Percentiles rank a stretch among this genome's conserved stretches.
Conservation (phyloP, 2,888 invertebrate species). For the Athrips mouffetella region DNA sequence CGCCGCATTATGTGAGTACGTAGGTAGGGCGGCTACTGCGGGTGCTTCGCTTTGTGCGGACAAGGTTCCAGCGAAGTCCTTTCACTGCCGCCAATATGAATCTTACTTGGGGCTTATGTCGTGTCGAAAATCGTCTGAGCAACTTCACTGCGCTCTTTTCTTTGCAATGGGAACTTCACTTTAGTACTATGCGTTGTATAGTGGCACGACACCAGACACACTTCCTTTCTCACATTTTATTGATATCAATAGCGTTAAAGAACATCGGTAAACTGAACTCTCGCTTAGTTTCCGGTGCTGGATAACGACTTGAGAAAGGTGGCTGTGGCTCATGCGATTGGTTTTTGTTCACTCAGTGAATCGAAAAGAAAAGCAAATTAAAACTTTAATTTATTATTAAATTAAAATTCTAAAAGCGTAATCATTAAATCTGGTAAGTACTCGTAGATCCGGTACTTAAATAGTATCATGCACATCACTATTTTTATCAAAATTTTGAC, state of each 20-base stretch:
- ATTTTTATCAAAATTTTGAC: constrained; percentile 40
- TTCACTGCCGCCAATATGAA: constrained; percentile 66
- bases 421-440: neutral
- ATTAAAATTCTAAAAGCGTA: too few relatives aligned
- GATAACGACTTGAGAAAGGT: constrained; percentile 47
- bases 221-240: constrained; percentile 78
- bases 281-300: constrained; percentile 59
- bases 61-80: constrained; percentile 58
- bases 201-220: constrained; percentile 63
- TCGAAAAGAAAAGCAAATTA: constrained; percentile 14
- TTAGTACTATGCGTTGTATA: constrained; percentile 58
- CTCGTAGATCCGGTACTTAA: constrained; percentile 9
- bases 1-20: constrained; percentile 74
- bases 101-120: constrained; percentile 55
- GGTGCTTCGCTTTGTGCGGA: constrained; percentile 64
- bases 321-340: constrained; percentile 37
- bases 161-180: constrained; percentile 53
- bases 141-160: constrained; percentile 46
- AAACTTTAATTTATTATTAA: constrained; percentile 13
- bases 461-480: constrained; percentile 39
- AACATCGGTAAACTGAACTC: constrained; percentile 60
- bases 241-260: constrained; percentile 69
- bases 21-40: constrained; percentile 72
- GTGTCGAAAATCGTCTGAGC: constrained; percentile 58
- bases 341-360: constrained; percentile 34